Evolutionary conservation across 2,888 invertebrate species (phyloP).

Genomic region (Diogma glabrata): DNA sequence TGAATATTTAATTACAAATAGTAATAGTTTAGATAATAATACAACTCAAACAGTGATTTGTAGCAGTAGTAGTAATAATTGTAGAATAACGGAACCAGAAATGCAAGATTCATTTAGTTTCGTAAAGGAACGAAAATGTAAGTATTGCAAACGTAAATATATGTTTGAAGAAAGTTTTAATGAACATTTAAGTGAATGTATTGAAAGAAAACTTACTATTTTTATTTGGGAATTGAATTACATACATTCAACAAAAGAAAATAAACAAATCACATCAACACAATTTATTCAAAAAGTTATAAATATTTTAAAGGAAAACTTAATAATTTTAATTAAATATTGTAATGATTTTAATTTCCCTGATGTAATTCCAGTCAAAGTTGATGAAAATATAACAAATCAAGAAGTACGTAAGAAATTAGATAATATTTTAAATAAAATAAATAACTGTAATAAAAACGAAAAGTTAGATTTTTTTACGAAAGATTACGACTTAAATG

Average conservation of each 20-base stretch:
- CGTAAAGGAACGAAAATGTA: slow-evolving; percentile 35
- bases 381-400: background rate
- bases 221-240: slow-evolving; percentile 30
- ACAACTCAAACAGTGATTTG: slow-evolving; percentile 31
- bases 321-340: background rate
- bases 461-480: background rate
- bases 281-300: slow-evolving; percentile 35
- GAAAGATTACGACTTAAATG: background rate
- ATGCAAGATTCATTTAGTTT: no score
- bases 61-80: slow-evolving; percentile 28
- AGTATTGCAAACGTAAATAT: slow-evolving; percentile 31
- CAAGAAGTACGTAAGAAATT: background rate
- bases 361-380: slow-evolving; percentile 1
- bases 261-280: slow-evolving; percentile 33
- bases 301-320: slow-evolving; percentile 26
- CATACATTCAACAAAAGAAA: slow-evolving; percentile 28
- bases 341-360: slow-evolving; percentile 9
- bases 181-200: slow-evolving; percentile 31
- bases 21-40: slow-evolving; percentile 30
- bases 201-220: slow-evolving; percentile 31
- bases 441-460: no score
- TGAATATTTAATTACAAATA: slow-evolving; percentile 23
- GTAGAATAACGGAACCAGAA: background rate
- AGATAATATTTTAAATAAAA: slow-evolving; percentile 1
- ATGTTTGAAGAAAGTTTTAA: slow-evolving; percentile 34